These are phyloP conservation scores for Melanophora roralis DNA, from an alignment of 2,888 invertebrate species.

Conservation along the genomic window DNA sequence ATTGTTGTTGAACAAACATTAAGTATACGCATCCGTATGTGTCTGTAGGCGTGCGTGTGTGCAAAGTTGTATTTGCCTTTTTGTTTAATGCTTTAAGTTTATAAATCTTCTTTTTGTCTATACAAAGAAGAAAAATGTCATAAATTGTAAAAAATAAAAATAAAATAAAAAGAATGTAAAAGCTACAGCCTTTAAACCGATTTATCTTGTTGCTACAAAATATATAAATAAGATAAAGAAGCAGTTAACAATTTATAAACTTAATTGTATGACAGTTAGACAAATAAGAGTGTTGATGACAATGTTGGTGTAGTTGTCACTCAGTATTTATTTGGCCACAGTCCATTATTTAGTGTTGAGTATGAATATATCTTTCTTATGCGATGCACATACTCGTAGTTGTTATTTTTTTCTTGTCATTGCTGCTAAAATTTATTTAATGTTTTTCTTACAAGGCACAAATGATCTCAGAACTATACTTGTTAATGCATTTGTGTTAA, in stretches of 20 bases:
- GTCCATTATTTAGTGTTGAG: constrained; percentile 59
- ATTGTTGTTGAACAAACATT: constrained; percentile 26
- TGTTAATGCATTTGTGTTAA: neutral
- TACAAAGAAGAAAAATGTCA: constrained; percentile 4
- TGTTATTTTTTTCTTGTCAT: too few species aligned
- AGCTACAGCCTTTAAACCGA: constrained; percentile 9
- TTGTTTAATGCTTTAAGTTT: constrained; percentile 3
- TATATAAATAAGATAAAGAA: neutral
- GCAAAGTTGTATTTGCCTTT: neutral
- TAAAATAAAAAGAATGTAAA: neutral
- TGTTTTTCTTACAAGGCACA: too few species aligned
- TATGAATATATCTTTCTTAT: constrained; percentile 9
- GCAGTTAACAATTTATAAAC: constrained; percentile 32
- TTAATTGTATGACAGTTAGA: neutral
- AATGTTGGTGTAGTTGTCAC: constrained; percentile 10
- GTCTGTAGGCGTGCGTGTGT: neutral
- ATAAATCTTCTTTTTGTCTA: neutral
- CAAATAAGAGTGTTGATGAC: constrained; percentile 40
- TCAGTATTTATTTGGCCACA: constrained; percentile 38
- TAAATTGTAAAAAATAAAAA: constrained; percentile 26
- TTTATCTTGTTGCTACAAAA: constrained; percentile 25
- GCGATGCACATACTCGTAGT: neutral
- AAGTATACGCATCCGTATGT: constrained; percentile 12
- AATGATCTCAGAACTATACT: too few species aligned
- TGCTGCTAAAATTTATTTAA: too few species aligned